Conservation (phyloP, 2,797 vertebrate species). For the Schizopygopsis pylzovi region DNA sequence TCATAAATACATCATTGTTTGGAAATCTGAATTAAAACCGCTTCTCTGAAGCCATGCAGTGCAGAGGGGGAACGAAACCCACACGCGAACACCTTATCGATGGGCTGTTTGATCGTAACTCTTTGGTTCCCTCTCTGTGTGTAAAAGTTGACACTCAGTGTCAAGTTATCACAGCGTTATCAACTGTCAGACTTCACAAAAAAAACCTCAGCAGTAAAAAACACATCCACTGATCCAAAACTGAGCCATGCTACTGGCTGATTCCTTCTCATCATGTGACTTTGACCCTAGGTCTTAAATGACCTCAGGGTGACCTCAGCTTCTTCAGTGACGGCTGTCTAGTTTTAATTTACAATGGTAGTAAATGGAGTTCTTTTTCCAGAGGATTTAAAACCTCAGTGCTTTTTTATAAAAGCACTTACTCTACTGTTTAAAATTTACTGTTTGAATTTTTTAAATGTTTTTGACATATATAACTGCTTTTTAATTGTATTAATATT, state of each 20-base stretch:
- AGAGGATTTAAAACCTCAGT: not conserved
- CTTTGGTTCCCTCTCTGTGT: constrained; percentile 14
- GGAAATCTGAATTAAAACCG: constrained; percentile 7
- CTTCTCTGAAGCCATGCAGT: not conserved
- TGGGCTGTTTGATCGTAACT: not conserved
- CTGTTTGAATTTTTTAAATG: not conserved
- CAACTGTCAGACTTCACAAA: not conserved
- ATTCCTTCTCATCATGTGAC: constrained; percentile 29
- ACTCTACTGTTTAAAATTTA: not conserved
- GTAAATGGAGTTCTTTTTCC: not conserved
- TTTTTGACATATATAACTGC: not conserved
- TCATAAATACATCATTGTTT: not conserved
- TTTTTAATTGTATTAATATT: not conserved
- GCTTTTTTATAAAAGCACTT: not conserved
- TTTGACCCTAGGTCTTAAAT: constrained; percentile 1
- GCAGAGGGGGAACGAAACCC: not conserved
- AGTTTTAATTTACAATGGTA: not conserved
- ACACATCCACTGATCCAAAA: not conserved
- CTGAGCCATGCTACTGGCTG: not conserved
- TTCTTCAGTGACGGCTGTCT: not conserved
- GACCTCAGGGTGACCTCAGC: not conserved
- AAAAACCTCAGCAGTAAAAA: constrained; percentile 17
- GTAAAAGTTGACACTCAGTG: not conserved
- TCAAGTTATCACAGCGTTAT: not conserved
- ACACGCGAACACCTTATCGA: not conserved